Conservation (phyloP, 2,797 vertebrate genomes). For the Silurus aristotelis region DNA sequence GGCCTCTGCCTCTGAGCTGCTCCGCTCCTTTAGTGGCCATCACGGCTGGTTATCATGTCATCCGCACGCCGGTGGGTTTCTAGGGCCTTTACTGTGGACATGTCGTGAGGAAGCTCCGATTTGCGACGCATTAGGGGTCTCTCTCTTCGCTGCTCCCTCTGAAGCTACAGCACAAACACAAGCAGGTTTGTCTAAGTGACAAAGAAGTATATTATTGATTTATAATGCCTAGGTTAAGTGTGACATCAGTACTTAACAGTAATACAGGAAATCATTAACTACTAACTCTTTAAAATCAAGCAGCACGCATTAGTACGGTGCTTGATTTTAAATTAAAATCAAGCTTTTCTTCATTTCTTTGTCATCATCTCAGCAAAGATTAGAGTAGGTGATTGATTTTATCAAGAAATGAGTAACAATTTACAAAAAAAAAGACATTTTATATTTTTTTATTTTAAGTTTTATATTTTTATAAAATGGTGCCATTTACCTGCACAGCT, state of each 20-base stretch:
- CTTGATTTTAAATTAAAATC: not conserved
- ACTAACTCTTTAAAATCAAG: too few relatives aligned
- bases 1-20: constrained; percentile 54
- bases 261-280: not conserved
- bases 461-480: not conserved
- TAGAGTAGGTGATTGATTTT: too few relatives aligned
- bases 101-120: constrained; percentile 96
- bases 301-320: not conserved
- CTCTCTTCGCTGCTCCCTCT: constrained; percentile 87
- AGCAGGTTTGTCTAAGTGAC: not conserved
- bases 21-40: constrained; percentile 83
- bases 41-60: constrained; percentile 85
- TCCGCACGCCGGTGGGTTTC: constrained; percentile 94
- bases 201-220: not conserved
- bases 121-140: constrained; percentile 91
- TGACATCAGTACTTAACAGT: not conserved
- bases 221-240: not conserved
- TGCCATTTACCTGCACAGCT: constrained; percentile 83
- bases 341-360: not conserved
- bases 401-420: not conserved
- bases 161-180: constrained; percentile 71
- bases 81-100: constrained; percentile 92
- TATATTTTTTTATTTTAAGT: too few relatives aligned
- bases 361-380: not conserved
- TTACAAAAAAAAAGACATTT: too few relatives aligned